Evolutionary conservation across 2,888 invertebrate species (phyloP).

Genomic region (Syritta pipiens): DNA sequence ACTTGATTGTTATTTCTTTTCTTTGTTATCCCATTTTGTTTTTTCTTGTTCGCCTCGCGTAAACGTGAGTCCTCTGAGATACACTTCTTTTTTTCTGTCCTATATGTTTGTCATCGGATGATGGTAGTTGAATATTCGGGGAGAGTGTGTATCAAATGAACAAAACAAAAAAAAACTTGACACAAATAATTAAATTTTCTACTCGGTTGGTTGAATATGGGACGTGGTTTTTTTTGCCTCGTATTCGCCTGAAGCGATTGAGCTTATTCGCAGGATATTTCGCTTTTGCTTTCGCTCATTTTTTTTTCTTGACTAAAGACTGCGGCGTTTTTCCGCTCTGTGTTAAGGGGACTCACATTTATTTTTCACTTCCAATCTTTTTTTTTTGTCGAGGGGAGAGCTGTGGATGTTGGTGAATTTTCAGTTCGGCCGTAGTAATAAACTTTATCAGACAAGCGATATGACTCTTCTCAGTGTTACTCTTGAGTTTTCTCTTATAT

Average conservation of each 20-base stretch:
- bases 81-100: slow-evolving; percentile 4
- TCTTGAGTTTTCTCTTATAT: slow-evolving; percentile 22
- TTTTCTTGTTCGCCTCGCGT: slow-evolving; percentile 2
- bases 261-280: slow-evolving; percentile 40
- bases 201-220: slow-evolving; percentile 38
- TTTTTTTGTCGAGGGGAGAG: too few species aligned
- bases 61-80: too few species aligned
- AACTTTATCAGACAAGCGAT: slow-evolving; percentile 21
- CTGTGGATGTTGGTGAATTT: not conserved
- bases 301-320: slow-evolving; percentile 36
- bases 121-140: not conserved
- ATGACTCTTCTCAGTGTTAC: slow-evolving; percentile 4
- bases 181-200: slow-evolving; percentile 46
- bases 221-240: slow-evolving; percentile 9
- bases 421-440: slow-evolving; percentile 1
- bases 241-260: slow-evolving; percentile 23
- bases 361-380: not conserved
- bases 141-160: not conserved
- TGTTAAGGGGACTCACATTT: slow-evolving; percentile 22
- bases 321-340: slow-evolving; percentile 3
- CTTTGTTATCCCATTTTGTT: not conserved
- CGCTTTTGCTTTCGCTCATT: slow-evolving; percentile 38
- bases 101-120: not conserved
- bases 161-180: slow-evolving; percentile 25
- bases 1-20: slow-evolving; percentile 42